Conservation (phyloP, 1,140 invertebrate species). For the Drosophila bifasciata region DNA sequence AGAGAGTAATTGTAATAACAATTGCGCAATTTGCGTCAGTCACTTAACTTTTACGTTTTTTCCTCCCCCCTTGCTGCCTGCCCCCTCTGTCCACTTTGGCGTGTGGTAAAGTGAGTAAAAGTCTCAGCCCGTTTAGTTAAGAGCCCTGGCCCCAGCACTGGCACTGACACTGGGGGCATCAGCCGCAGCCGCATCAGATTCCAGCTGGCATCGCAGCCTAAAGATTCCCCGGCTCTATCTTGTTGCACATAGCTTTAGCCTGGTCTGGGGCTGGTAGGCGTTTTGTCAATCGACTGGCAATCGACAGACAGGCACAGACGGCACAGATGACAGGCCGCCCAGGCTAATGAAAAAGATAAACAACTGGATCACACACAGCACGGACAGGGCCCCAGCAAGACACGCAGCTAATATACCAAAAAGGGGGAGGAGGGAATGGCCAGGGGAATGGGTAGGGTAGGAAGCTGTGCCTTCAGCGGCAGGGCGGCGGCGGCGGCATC, state of each 20-base stretch:
- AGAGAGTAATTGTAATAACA: slow-evolving; percentile 80
- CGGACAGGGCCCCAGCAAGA: slow-evolving; percentile 5
- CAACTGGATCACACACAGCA: slow-evolving; percentile 70
- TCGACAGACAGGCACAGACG: slow-evolving; percentile 78
- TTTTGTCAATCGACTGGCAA: slow-evolving; percentile 74
- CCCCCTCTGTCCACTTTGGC: slow-evolving; percentile 33
- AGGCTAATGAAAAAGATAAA: slow-evolving; percentile 81
- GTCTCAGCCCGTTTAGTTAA: slow-evolving; percentile 64
- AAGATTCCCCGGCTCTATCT: neutral
- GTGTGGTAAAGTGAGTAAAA: slow-evolving; percentile 69
- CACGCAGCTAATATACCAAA: slow-evolving; percentile 34
- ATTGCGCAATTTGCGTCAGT: slow-evolving; percentile 81
- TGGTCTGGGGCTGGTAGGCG: slow-evolving; percentile 63
- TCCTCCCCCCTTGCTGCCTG: neutral
- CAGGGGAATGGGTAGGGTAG: neutral
- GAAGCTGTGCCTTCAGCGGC: slow-evolving; percentile 19
- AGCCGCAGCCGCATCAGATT: slow-evolving; percentile 14
- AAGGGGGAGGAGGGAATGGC: neutral
- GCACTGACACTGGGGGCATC: slow-evolving; percentile 9
- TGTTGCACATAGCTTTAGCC: neutral
- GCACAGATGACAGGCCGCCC: slow-evolving; percentile 78
- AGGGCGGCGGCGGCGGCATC: no score
- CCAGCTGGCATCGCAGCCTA: slow-evolving; percentile 5
- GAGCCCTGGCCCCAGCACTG: slow-evolving; percentile 2
- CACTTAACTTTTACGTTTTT: slow-evolving; percentile 54